Base-by-base conservation (phyloP, 2,797 vertebrate genomes). In the Macropodus opercularis region DNA sequence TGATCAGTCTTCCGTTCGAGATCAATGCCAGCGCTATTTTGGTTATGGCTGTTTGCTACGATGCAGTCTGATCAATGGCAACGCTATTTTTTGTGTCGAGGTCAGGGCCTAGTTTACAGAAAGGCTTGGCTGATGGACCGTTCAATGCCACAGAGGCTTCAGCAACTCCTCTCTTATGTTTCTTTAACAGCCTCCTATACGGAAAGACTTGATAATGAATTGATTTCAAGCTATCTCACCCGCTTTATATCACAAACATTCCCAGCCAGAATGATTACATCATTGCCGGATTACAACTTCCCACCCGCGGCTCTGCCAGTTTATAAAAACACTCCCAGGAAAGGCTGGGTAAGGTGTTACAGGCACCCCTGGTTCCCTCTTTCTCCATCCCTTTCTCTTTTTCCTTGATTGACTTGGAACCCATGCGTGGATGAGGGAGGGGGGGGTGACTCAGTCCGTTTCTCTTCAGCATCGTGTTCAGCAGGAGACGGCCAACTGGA, bases 11-110 rank as follows among this genome's bases (percentile, higher is more conserved):
- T 81, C 80, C 50, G 26, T 88, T 86, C 50, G 27, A 69, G 83
- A 92, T 92, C 90, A 89, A 91, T 90, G 76, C 31, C 48, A 54
- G 49, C 50, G 69, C 89, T 91, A 88, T 92, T 90, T 88, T 85
- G 79, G 91, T 87, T 85, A 78, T 83, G 84, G 74, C 52, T 81
- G 75, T 80, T 84, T 79, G 81, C 75, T 70, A 70, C 83, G 75
- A 85, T 83, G 84, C 61, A 26, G 61, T 74, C 70, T 83, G 83
- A 90, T 91, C 90, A 89, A 90, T 90, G 85, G 65, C 72, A 69
- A 57, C 55, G 80, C 82, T 85, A 79, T 87, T 89, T 84, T 82
- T 80, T 77, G 74, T 74, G 69, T 72, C 26, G 60, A 82, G 84
- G 85, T 63, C 83, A 63, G 52, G 51, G 63, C 76, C 75, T 61